Percentiles rank a stretch among this genome's conserved stretches.
Evolutionary conservation across 2,113 vertebrate genomes (phyloP).

Genomic region (Dolichallabes microphthalmus): DNA sequence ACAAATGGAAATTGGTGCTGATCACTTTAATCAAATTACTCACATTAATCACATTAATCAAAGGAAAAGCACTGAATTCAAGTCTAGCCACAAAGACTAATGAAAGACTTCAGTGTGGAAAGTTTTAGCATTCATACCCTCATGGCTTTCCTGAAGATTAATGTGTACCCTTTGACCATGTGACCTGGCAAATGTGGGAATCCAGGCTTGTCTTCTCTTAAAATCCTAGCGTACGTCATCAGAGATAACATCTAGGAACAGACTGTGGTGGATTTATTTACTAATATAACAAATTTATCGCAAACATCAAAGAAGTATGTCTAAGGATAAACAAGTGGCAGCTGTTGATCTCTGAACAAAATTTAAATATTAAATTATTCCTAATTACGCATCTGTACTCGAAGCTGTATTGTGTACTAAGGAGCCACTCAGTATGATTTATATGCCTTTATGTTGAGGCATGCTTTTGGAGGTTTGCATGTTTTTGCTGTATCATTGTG

Average conservation of each 20-base stretch:
- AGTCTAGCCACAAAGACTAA: background rate
- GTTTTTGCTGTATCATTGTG: background rate
- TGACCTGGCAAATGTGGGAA: conserved; percentile 9
- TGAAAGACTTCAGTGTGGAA: background rate
- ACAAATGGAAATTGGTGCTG: background rate
- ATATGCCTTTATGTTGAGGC: background rate
- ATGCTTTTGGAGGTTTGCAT: background rate
- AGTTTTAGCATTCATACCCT: background rate
- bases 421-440: background rate
- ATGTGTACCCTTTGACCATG: background rate
- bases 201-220: background rate
- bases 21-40: no score
- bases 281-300: background rate
- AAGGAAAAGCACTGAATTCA: background rate
- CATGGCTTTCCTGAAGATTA: background rate
- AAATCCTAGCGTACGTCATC: background rate
- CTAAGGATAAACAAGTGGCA: background rate
- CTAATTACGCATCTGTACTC: background rate
- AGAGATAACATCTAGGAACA: background rate
- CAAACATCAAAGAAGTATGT: background rate
- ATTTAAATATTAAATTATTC: background rate
- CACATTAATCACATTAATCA: no score
- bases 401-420: background rate
- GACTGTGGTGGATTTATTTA: background rate
- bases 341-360: background rate